These are phyloP conservation scores for Rhopalosiphum padi DNA, from an alignment of 1,140 invertebrate genomes.

Conservation along the genomic window DNA sequence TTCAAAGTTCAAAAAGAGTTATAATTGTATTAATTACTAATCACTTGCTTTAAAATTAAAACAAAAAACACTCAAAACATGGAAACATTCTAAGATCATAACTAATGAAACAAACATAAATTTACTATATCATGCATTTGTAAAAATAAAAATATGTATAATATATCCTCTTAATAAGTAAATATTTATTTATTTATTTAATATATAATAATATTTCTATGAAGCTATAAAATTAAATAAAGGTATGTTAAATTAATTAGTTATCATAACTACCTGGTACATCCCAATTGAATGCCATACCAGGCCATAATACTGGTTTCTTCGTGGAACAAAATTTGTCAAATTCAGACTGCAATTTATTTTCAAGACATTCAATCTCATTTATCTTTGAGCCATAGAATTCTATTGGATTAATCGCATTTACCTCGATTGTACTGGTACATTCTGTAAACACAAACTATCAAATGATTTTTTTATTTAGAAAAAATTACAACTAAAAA, in stretches of 20 bases:
- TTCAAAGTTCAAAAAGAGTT: too few species aligned
- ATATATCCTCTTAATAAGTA: not conserved
- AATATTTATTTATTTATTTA: not conserved
- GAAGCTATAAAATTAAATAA: not conserved
- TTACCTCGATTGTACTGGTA: not conserved
- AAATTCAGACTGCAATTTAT: slow-evolving; percentile 1
- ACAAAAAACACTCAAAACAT: too few species aligned
- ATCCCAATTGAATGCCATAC: slow-evolving; percentile 49
- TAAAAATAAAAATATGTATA: too few species aligned
- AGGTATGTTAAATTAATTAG: not conserved
- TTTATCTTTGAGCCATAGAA: slow-evolving; percentile 9
- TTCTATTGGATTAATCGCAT: not conserved
- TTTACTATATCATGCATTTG: too few species aligned
- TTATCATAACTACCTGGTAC: slow-evolving; percentile 33
- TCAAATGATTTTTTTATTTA: not conserved
- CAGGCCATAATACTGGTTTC: slow-evolving; percentile 52
- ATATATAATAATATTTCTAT: not conserved
- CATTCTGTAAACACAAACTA: not conserved
- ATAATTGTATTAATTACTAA: too few species aligned
- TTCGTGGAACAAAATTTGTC: not conserved
- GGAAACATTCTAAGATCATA: too few species aligned
- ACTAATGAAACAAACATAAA: too few species aligned
- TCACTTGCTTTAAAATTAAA: too few species aligned
- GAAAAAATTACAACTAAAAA: too few species aligned
- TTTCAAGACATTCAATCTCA: slow-evolving; percentile 23